A percentile compares a stretch with the other conserved stretches of the same genome.
Evolutionary conservation across 1,140 invertebrate species (phyloP).

Genomic region (Eurosta solidaginis): DNA sequence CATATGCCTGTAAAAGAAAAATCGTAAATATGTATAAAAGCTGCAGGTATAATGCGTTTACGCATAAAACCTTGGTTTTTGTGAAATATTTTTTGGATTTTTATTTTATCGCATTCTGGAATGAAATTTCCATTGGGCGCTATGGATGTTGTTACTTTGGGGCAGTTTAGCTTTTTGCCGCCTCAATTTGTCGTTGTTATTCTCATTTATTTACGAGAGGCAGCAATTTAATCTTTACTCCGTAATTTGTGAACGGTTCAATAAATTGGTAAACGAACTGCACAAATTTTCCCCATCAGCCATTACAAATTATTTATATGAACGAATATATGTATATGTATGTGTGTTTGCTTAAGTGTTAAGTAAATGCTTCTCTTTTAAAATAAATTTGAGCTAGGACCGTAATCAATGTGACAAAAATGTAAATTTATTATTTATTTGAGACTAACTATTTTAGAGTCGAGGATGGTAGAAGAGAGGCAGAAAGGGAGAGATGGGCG

Average conservation of each 20-base stretch:
- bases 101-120: too few relatives aligned
- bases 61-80: neutral
- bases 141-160: neutral
- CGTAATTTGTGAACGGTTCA: neutral
- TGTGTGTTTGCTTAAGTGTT: neutral
- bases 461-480: too few relatives aligned
- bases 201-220: neutral
- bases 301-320: neutral
- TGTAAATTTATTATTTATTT: too few relatives aligned
- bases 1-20: too few relatives aligned
- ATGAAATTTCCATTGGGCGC: neutral
- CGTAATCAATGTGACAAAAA: too few relatives aligned
- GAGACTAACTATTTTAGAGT: too few relatives aligned
- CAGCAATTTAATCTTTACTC: conserved; percentile 14
- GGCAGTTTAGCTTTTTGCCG: neutral
- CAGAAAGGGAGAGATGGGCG: too few relatives aligned
- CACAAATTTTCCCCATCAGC: neutral
- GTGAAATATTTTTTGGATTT: too few relatives aligned
- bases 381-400: too few relatives aligned
- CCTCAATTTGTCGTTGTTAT: neutral
- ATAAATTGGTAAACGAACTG: neutral
- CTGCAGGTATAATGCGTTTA: neutral
- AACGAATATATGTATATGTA: neutral
- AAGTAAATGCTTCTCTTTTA: too few relatives aligned
- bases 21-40: neutral